These are phyloP conservation scores for Epiperipatus broadwayi DNA, from an alignment of 2,888 invertebrate genomes.

Conservation along the genomic window DNA sequence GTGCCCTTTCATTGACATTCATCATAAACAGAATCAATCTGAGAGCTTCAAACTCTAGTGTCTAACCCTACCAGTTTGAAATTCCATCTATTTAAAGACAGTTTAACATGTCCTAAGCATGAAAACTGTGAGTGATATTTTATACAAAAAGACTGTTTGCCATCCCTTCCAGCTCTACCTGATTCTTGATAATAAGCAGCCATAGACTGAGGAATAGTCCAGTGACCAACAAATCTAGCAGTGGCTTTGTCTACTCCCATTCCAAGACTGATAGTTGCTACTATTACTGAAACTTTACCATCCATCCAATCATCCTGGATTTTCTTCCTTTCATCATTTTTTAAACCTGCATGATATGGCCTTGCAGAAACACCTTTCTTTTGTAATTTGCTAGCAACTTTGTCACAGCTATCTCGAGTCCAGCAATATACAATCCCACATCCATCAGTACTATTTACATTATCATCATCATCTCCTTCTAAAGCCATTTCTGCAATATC, in stretches of 20 bases:
- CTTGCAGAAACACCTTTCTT: conserved; percentile 53
- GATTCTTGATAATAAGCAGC: conserved; percentile 93
- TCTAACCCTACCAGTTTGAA: too few species aligned
- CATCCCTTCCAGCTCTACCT: conserved; percentile 88
- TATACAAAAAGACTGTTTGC: conserved; percentile 64
- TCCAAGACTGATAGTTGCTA: conserved; percentile 93
- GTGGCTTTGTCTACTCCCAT: conserved; percentile 97
- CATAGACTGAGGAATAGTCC: conserved; percentile 84
- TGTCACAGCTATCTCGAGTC: conserved; percentile 71
- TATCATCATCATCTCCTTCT: too few species aligned
- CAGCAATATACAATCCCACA: conserved; percentile 89
- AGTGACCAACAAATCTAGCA: conserved; percentile 89
- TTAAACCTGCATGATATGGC: conserved; percentile 77
- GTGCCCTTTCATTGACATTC: too few species aligned
- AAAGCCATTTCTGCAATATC: conserved; percentile 49
- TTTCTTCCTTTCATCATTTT: conserved; percentile 46
- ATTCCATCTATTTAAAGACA: too few species aligned
- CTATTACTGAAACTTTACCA: conserved; percentile 70
- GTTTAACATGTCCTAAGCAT: too few species aligned
- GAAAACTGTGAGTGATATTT: conserved; percentile 73
- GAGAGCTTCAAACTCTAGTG: too few species aligned
- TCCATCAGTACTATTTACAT: too few species aligned
- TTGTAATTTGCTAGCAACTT: conserved; percentile 54
- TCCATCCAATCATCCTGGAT: conserved; percentile 81
- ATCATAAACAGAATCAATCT: too few species aligned